phyloP scores from a whole-genome alignment of 37 sponge, comb jelly and placozoan species.

The Beroe forskalii region DNA sequence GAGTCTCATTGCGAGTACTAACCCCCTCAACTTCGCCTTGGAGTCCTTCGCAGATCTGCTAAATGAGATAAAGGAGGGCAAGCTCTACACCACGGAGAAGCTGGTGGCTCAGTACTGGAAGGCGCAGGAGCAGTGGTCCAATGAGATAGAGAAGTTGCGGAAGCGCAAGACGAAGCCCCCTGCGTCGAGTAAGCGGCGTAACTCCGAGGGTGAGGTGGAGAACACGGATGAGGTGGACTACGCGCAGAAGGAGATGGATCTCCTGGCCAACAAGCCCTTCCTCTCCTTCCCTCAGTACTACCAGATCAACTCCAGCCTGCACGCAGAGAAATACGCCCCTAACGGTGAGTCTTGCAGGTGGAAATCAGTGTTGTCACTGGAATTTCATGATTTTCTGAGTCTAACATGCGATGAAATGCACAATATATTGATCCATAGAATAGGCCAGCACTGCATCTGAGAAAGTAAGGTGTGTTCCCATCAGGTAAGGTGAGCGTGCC shows the following conservation, averaged over 20 bases:
- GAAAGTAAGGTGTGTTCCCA: too few relatives aligned
- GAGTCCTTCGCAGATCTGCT: conserved; percentile 17
- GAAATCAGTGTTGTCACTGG: too few relatives aligned
- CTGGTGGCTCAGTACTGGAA: conserved; percentile 32
- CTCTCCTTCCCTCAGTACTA: conserved; percentile 36
- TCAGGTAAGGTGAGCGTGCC: not conserved
- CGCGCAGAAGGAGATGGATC: not conserved
- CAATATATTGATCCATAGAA: too few relatives aligned
- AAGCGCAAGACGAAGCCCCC: conserved; percentile 16
- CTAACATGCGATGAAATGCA: too few relatives aligned
- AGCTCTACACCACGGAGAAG: conserved; percentile 17
- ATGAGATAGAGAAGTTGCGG: conserved; percentile 33
- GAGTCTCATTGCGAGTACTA: conserved; percentile 25
- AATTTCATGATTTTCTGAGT: too few relatives aligned
- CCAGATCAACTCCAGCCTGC: conserved; percentile 59
- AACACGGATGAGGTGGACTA: not conserved
- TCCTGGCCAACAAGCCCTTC: conserved; percentile 49
- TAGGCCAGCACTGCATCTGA: too few relatives aligned
- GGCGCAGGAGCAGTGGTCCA: conserved; percentile 27
- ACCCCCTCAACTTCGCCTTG: conserved; percentile 16
- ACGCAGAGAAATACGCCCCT: conserved; percentile 20
- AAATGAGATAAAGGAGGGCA: not conserved
- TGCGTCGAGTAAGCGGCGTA: not conserved
- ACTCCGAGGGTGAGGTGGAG: not conserved
- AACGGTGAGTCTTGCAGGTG: too few relatives aligned